Evolutionary conservation across 1,140 invertebrate species (phyloP), one percentile per base, ranked within the genome.

Genomic region (Drosophila funebris): DNA sequence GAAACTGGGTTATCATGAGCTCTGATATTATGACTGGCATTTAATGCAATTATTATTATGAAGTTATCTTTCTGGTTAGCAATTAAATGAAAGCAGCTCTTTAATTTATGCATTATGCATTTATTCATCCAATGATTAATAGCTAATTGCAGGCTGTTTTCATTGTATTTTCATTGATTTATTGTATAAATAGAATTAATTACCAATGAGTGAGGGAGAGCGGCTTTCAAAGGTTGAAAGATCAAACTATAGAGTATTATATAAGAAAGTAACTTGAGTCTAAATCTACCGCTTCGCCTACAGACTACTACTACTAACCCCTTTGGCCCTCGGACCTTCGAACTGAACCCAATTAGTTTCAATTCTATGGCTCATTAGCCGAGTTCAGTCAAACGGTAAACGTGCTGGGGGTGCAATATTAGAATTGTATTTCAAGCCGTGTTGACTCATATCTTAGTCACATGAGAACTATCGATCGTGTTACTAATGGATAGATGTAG

Each of bases 101-200:
- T 52, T 58, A 37, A 63, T 72, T 68, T 58, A 76, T 69, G 61
- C 31, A 66, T 68, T 58, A 76, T 69, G 61, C 31, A 66, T 63
- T 68, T 62, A 58, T 79, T 75, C 61, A 63, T 72, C 54, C 52
- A 27, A 53, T 75, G 67, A 71, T 63, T 62, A 72, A 64, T 64
- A 16, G 46, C 18, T 66, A 75, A 75, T 71, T 72, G 53, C 53
- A 24, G 54, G 33, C 7, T 22, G 11, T 29, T 46, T 39, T 33
- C n/a, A 44, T 11, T 64, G 43, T n/a, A 24, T n/a, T n/a, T n/a
- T n/a, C n/a, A n/a, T n/a, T n/a, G n/a, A n/a, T 50, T 44, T n/a
- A 41, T 33, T 13, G 24, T 36, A 39, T 16, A 18, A 67, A 22
- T 36, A 14, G 46, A 37, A 41, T 58, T 67, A 36, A 56, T 57